Base-by-base conservation (phyloP, 1,140 invertebrate genomes). In the Aphelenchoides avenae region DNA sequence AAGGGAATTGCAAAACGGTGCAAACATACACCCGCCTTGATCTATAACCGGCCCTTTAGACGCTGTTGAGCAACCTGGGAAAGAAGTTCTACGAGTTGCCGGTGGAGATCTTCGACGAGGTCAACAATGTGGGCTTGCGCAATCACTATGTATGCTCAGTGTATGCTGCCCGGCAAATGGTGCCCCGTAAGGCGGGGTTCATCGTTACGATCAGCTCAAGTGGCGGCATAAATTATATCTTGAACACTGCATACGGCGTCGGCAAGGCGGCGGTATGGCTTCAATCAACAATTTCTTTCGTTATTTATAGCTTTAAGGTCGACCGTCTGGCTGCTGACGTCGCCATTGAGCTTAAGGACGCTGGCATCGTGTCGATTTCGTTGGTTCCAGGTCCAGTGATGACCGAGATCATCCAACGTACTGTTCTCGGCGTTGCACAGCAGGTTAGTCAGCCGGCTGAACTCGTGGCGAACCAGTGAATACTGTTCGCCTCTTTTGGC, bases 141-240 rank as follows among this genome's bases (percentile, higher is more conserved):
- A 60, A 60, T 22, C 59, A 60, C 24, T 58, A 52, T 22, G 36
- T 57, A 6, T 57, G 54, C 18, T 42, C 53, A 5, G 60, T 63
- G 22, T 36, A 52, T 39, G 57, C 57, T 5, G 52, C 58, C 9
- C 20, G 48, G 39, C 15, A 61, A 24, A 60, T 60, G 57, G 36
- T 27, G 6, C 3, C 44, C 11, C 30, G 34, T n/a, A 55, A 55
- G 15, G 22, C n/a, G 1, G 78, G 79, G 9, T 46, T 80, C 0
- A 79, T 80, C 46, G 65, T 80, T 1, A 78, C 78, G 40, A 65
- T 80, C 42, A 78, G 76, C 5, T 79, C 78, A 6, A 46, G 37
- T 30, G 79, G 79, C 33, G 79, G 79, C 13, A 49, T 79, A 1
- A 47, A 33, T 5, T 79, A 80, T 48, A 44, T 79, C 6, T 78